Evolutionary conservation across 2,888 invertebrate genomes (phyloP).

Genomic region (Tenodera sinensis): DNA sequence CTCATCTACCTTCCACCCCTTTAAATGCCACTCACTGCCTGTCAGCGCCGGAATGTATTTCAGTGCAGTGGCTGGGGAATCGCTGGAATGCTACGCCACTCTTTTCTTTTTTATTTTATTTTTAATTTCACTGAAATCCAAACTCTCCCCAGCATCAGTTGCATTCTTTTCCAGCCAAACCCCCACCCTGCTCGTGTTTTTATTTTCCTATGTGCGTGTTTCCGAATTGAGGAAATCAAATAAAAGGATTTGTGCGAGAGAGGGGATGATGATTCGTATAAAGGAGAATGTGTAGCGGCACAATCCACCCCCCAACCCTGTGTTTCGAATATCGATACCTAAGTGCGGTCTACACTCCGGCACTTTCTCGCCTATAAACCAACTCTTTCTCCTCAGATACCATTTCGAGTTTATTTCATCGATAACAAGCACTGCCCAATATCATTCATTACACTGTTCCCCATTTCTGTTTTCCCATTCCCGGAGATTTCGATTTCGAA

Average conservation of each 20-base stretch:
- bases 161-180: neutral
- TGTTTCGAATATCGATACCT: neutral
- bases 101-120: neutral
- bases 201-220: neutral
- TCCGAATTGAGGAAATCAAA: neutral
- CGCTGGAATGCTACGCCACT: neutral
- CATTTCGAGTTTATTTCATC: neutral
- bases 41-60: slow-evolving; percentile 4
- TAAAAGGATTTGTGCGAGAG: neutral
- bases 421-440: neutral
- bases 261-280: neutral
- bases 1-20: slow-evolving; percentile 12
- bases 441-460: no score
- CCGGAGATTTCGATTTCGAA: no score
- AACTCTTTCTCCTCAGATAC: neutral
- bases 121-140: neutral
- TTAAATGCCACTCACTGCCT: neutral
- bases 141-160: neutral
- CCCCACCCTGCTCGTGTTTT: neutral
- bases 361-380: neutral
- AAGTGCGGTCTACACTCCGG: neutral
- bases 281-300: neutral
- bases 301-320: neutral
- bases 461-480: no score
- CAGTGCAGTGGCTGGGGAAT: neutral